Percentiles rank a stretch among this genome's conserved stretches.
phyloP scores from a whole-genome alignment of 92 coral and sea anemone genomes.

The Palythoa grandiflora region DNA sequence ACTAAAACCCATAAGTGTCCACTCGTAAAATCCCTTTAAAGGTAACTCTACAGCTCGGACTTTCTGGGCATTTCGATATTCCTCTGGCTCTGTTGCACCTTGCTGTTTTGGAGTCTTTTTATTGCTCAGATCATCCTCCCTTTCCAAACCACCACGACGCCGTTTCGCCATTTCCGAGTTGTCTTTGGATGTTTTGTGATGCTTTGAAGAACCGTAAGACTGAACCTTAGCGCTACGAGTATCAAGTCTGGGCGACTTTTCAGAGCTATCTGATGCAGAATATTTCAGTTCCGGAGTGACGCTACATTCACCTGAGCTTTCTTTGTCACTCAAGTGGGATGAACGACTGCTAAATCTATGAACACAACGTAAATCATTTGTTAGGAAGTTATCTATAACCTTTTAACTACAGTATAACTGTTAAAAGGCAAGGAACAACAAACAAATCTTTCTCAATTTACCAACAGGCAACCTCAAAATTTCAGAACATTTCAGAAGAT shows the following conservation, averaged over 20 bases:
- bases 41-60: conserved; percentile 80
- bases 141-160: not conserved
- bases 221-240: conserved; percentile 19
- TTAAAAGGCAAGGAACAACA: not conserved
- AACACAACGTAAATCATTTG: not conserved
- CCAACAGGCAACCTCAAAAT: too few species aligned
- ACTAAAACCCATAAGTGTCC: conserved; percentile 86
- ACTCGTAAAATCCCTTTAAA: conserved; percentile 71
- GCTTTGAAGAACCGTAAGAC: not conserved
- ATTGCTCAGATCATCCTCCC: conserved; percentile 28
- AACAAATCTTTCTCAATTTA: not conserved
- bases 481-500: too few species aligned
- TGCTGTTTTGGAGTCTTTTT: conserved; percentile 33
- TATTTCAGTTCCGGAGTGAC: conserved; percentile 27
- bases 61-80: conserved; percentile 75
- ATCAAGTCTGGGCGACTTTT: conserved; percentile 25
- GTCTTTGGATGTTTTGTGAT: conserved; percentile 18
- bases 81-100: conserved; percentile 52
- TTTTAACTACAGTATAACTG: not conserved
- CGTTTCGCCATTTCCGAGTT: not conserved
- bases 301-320: conserved; percentile 36
- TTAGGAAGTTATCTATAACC: not conserved
- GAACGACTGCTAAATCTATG: not conserved
- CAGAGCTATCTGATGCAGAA: conserved; percentile 43
- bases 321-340: conserved; percentile 21